Evolutionary conservation across 2,888 invertebrate species (phyloP).

Genomic region (Trachelus tabidus): DNA sequence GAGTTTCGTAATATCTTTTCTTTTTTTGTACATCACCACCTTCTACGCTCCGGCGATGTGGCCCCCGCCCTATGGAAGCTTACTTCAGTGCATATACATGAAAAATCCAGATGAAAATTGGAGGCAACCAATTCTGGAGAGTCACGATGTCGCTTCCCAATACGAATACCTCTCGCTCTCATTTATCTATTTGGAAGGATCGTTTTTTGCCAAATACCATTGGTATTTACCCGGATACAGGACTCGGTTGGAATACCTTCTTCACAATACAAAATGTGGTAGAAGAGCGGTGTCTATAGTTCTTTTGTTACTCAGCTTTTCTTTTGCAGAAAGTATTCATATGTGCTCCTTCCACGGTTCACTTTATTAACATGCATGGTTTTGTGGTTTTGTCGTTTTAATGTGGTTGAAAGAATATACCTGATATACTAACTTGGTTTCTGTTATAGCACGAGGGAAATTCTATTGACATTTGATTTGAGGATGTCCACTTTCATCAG

Average conservation of each 20-base stretch:
- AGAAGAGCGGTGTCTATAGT: no score
- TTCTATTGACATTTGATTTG: not conserved
- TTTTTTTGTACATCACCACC: constrained; percentile 30
- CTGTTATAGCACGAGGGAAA: not conserved
- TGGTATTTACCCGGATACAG: constrained; percentile 11
- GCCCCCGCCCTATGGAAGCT: constrained; percentile 22
- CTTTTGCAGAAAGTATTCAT: no score
- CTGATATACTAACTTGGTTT: not conserved
- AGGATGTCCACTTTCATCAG: not conserved
- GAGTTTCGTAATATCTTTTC: constrained; percentile 40
- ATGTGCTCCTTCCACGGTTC: no score
- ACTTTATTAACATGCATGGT: not conserved
- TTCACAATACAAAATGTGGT: not conserved
- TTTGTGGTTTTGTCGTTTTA: not conserved
- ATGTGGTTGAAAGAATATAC: not conserved
- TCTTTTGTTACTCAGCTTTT: no score
- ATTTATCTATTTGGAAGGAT: constrained; percentile 16
- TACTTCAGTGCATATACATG: constrained; percentile 29
- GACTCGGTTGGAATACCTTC: constrained; percentile 12
- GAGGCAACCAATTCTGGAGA: constrained; percentile 47
- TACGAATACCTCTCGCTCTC: constrained; percentile 4
- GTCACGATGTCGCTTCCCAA: constrained; percentile 27
- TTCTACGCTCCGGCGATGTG: constrained; percentile 15
- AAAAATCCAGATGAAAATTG: constrained; percentile 39
- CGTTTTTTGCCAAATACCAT: constrained; percentile 12